phyloP scores from a whole-genome alignment of 2,113 vertebrate genomes.

The Rhodinocichla rosea region DNA sequence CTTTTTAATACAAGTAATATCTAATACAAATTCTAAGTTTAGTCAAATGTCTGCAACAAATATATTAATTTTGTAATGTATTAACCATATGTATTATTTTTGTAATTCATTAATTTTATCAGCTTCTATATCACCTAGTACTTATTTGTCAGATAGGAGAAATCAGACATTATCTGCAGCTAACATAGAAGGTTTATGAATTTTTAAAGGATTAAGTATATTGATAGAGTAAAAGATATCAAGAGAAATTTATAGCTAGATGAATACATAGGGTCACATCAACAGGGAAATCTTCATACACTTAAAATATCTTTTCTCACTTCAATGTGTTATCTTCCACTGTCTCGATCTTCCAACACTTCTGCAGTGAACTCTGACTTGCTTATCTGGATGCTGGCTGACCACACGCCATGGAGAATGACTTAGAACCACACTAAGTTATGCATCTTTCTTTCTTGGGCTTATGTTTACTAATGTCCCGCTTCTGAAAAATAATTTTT shows the following conservation, averaged over 20 bases:
- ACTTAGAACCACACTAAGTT: neutral
- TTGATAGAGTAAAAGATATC: neutral
- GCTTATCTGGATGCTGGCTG: neutral
- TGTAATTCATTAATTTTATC: neutral
- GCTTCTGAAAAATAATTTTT: neutral
- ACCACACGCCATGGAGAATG: neutral
- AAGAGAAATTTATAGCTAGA: neutral
- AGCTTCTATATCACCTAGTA: neutral
- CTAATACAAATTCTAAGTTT: neutral
- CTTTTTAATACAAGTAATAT: neutral
- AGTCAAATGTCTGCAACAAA: neutral
- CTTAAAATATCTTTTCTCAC: neutral
- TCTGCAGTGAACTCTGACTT: neutral
- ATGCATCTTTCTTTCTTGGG: neutral
- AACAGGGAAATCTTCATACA: neutral
- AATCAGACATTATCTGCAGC: neutral
- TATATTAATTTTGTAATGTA: neutral
- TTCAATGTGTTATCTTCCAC: neutral
- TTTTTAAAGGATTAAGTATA: neutral
- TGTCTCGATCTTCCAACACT: accelerated
- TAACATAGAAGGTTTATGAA: neutral
- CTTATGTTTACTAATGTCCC: neutral
- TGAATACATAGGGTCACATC: neutral
- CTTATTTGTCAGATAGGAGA: neutral
- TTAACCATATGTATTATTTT: neutral